Conservation (phyloP, 2,797 vertebrate genomes). For the Poecilia picta region DNA sequence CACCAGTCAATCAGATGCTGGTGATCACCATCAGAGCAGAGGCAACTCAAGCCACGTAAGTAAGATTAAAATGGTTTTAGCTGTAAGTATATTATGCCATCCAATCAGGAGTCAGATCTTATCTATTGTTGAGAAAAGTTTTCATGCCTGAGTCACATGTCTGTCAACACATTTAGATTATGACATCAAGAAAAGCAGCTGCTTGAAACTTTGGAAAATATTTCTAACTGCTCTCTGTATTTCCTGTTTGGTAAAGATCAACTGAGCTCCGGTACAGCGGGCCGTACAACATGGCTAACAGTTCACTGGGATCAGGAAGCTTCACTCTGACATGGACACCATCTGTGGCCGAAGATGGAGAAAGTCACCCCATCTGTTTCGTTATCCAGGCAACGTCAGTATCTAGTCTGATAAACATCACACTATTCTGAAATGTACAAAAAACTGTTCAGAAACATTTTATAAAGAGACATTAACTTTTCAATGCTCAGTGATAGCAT, state of each 20-base stretch:
- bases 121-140: neutral
- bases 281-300: neutral
- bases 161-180: neutral
- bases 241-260: constrained; percentile 10
- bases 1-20: neutral
- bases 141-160: neutral
- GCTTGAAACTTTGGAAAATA: constrained; percentile 13
- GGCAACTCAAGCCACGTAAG: neutral
- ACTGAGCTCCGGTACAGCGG: constrained; percentile 42
- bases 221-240: neutral
- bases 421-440: neutral
- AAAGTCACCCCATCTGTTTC: constrained; percentile 35
- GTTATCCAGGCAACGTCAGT: constrained; percentile 34
- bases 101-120: neutral
- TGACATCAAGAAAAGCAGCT: neutral
- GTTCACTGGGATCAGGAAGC: neutral
- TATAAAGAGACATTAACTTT: neutral
- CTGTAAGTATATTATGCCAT: neutral
- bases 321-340: constrained; percentile 32
- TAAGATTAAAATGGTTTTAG: constrained; percentile 1
- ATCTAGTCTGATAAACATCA: neutral
- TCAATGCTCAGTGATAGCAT: neutral
- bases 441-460: neutral
- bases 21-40: neutral
- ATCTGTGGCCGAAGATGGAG: neutral